phyloP scores from a whole-genome alignment of 2,888 invertebrate species.

The Aphodius granarius region DNA sequence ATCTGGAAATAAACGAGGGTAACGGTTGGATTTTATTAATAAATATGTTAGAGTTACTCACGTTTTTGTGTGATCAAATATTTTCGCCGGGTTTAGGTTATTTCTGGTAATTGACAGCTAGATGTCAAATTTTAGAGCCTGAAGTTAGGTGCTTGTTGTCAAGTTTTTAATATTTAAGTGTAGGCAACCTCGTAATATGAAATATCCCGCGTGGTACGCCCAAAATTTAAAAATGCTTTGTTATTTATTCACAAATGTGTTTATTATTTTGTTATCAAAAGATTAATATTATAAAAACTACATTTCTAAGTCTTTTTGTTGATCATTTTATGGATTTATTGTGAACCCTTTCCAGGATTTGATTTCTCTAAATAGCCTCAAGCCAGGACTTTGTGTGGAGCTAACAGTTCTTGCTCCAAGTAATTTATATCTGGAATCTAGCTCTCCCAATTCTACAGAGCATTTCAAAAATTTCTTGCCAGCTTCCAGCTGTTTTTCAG shows the following conservation, averaged over 20 bases:
- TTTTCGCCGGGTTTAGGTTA: background rate
- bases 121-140: constrained; percentile 1
- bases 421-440: constrained; percentile 55
- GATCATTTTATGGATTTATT: no score
- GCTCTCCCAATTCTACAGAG: constrained; percentile 53
- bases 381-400: constrained; percentile 59
- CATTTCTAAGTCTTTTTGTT: no score
- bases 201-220: no score
- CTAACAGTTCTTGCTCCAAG: constrained; percentile 60
- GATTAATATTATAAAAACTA: no score
- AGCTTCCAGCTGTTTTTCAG: constrained; percentile 52
- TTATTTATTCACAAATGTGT: no score
- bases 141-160: no score
- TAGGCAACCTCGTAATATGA: no score
- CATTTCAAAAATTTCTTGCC: constrained; percentile 57
- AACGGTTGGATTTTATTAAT: background rate
- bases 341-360: constrained; percentile 51
- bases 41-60: background rate
- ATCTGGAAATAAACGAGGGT: background rate
- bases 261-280: no score
- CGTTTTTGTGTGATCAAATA: background rate
- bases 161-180: no score
- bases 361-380: constrained; percentile 56
- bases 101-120: background rate
- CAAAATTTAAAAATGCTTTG: no score